A percentile compares a stretch with the other conserved stretches of the same genome.
Evolutionary conservation across 2,888 invertebrate species (phyloP).

Genomic region (Onthophagus sagittarius): DNA sequence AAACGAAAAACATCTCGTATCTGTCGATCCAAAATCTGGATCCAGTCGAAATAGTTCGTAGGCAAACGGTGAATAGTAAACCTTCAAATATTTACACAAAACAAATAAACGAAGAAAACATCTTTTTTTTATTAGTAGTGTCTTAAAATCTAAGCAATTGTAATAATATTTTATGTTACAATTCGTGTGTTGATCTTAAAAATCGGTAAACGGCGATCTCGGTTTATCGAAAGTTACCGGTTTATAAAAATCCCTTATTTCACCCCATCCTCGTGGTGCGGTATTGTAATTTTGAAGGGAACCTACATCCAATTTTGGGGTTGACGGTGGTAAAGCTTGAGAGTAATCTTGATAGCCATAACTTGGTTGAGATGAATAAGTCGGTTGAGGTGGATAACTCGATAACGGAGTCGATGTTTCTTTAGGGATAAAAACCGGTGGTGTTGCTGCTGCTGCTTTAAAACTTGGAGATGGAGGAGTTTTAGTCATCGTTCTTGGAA

Average conservation of each 20-base stretch:
- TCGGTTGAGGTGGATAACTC: slow-evolving; percentile 21
- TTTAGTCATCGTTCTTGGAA: slow-evolving; percentile 37
- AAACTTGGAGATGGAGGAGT: slow-evolving; percentile 37
- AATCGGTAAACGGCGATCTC: slow-evolving; percentile 50
- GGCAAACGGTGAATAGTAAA: background rate
- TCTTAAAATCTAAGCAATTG: background rate
- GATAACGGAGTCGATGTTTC: slow-evolving; percentile 37
- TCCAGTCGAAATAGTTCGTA: background rate
- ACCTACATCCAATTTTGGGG: slow-evolving; percentile 37
- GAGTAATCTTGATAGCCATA: slow-evolving; percentile 23
- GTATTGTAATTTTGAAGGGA: slow-evolving; percentile 68
- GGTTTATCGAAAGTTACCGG: slow-evolving; percentile 66
- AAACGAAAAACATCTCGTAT: background rate
- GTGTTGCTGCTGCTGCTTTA: slow-evolving; percentile 37
- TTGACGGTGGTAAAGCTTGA: slow-evolving; percentile 30
- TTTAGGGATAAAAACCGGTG: slow-evolving; percentile 41
- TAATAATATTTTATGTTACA: background rate
- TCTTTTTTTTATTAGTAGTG: background rate
- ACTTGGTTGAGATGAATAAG: slow-evolving; percentile 12
- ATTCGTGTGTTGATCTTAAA: slow-evolving; percentile 40
- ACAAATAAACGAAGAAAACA: background rate
- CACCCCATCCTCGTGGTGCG: slow-evolving; percentile 78
- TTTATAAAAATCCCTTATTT: slow-evolving; percentile 64
- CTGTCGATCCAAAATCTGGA: background rate
- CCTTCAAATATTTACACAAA: background rate